Evolutionary conservation across 2,797 vertebrate genomes (phyloP).

Genomic region (Tokudaia tokunoshimensis): DNA sequence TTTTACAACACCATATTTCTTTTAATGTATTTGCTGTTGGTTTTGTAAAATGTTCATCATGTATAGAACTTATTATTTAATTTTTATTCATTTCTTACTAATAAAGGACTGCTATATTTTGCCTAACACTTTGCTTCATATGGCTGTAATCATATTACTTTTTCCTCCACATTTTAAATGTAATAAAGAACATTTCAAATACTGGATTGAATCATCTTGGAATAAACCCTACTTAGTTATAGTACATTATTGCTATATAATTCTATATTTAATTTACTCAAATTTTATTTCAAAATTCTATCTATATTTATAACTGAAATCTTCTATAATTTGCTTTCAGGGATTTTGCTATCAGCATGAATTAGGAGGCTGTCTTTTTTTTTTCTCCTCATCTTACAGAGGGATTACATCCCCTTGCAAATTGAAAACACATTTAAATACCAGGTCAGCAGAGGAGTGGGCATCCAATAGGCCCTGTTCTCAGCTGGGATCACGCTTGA

Average conservation of each 20-base stretch:
- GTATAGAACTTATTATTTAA: constrained; percentile 14
- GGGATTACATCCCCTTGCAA: neutral
- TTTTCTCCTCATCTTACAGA: neutral
- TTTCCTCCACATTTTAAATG: constrained; percentile 54
- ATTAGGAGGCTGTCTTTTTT: neutral
- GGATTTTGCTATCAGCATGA: constrained; percentile 33
- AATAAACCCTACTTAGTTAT: constrained; percentile 42
- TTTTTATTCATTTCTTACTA: constrained; percentile 33
- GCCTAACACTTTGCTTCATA: neutral
- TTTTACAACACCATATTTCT: neutral
- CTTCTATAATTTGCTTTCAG: constrained; percentile 24
- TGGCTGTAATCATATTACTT: constrained; percentile 25
- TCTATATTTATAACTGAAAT: constrained; percentile 39
- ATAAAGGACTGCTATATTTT: constrained; percentile 20
- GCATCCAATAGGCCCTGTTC: neutral
- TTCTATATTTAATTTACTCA: constrained; percentile 57
- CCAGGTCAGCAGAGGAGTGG: neutral
- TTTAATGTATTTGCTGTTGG: constrained; percentile 39
- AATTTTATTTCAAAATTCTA: constrained; percentile 58
- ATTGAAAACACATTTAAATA: neutral
- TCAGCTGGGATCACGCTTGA: neutral
- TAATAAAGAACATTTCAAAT: constrained; percentile 29
- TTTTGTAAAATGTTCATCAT: constrained; percentile 3
- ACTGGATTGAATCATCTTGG: neutral
- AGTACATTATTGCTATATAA: neutral